Percentiles rank a stretch among this genome's conserved stretches.
These are phyloP conservation scores for Tachina lurida DNA, from an alignment of 2,888 invertebrate species.

Conservation along the genomic window DNA sequence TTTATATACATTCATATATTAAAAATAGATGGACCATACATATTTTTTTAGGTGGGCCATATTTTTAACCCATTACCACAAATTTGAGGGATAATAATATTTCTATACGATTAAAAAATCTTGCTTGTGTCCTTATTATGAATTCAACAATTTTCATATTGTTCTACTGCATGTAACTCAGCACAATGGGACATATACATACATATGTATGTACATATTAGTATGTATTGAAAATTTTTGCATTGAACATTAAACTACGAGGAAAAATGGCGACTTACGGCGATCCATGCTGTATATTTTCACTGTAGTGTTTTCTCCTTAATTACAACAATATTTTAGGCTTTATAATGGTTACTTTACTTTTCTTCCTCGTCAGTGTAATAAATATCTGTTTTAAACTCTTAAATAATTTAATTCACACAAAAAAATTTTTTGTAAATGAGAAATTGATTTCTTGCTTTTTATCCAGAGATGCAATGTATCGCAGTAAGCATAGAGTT, in stretches of 20 bases:
- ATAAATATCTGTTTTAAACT: not conserved
- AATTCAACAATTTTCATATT: too few species aligned
- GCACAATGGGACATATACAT: too few species aligned
- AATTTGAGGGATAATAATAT: too few species aligned
- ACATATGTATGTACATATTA: too few species aligned
- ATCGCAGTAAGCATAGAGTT: not conserved
- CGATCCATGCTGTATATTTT: conserved; percentile 55
- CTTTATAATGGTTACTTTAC: not conserved
- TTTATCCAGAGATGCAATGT: conserved; percentile 1
- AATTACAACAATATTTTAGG: not conserved
- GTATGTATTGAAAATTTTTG: too few species aligned
- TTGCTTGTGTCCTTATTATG: too few species aligned
- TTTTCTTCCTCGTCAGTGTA: not conserved
- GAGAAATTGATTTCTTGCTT: conserved; percentile 45
- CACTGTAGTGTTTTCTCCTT: not conserved
- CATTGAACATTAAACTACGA: not conserved
- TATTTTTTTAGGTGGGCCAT: too few species aligned
- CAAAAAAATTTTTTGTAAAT: conserved; percentile 1
- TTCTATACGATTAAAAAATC: too few species aligned
- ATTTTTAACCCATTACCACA: too few species aligned
- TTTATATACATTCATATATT: too few species aligned
- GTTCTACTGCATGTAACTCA: not conserved
- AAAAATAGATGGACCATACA: too few species aligned
- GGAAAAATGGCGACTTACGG: conserved; percentile 69
- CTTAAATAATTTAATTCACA: conserved; percentile 11